Evolutionary conservation across 2,113 vertebrate genomes (phyloP), one percentile per base, ranked within the genome.

Genomic region (Stomatorhinus ivindoensis): DNA sequence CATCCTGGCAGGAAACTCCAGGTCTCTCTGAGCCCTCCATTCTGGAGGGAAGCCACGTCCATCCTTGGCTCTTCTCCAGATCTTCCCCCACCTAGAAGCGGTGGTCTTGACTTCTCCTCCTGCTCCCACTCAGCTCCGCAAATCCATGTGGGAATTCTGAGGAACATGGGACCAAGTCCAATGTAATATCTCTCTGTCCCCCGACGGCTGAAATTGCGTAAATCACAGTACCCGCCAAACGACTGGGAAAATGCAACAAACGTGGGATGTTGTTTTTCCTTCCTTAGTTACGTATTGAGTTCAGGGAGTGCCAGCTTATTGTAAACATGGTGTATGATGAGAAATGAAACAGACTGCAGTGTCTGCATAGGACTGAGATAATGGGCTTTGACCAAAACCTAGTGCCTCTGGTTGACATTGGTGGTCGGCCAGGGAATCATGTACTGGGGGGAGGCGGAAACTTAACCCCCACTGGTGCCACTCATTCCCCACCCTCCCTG

Each of bases 181-280:
- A 17, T 88, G 82, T 51, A 15, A 89, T 89, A 27, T 89, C 48
- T 50, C 51, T 39, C 48, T 89, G 39, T 58, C 73, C 69, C 47
- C 17, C 1, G 27, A 39, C 61, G 19, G 15, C 46, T 31, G 11
- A 31, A 1, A 13, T 19, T 76, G 58, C 42, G 17, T 73, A 50
- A 88, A 80, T 76, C 65, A 21, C 15, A 44, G 27, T 50, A 27
- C 13, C 10, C 42, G 3, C 9, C 10, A 21, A 82, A 82, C 4
- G 42, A 35, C n/a, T 83, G 73, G 48, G 21, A 83, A 83, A 73
- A 11, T 1, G 50, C 53, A 10, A 82, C 47, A 53, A 80, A 89
- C 7, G 51, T 76, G 21, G 39, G 2, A 88, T 31, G 31, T 44
- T 87, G 48, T 31, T 80, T 44, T 89, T 53, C 9, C 48, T 24